Conservation (phyloP, 2,888 invertebrate genomes). For the Epirrhoe alternata region DNA sequence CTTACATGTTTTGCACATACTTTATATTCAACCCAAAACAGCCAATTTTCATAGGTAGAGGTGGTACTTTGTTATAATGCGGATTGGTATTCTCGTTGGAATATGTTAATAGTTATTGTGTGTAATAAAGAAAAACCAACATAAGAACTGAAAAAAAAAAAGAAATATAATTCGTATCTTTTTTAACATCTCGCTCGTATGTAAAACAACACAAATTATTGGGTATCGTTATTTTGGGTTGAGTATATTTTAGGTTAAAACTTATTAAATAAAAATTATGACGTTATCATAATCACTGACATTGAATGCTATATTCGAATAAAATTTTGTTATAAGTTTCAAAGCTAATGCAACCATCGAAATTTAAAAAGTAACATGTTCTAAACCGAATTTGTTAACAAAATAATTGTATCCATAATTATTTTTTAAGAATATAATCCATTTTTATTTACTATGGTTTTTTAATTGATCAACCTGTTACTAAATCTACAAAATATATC, state of each 20-base stretch:
- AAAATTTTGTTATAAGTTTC: slow-evolving; percentile 34
- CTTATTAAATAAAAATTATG: neutral
- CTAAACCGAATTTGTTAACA: slow-evolving; percentile 69
- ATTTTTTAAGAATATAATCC: slow-evolving; percentile 71
- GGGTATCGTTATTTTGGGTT: neutral
- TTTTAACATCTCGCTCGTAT: neutral
- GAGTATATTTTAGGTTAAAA: slow-evolving; percentile 6
- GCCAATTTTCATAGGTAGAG: neutral
- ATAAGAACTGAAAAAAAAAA: neutral
- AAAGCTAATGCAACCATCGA: slow-evolving; percentile 50
- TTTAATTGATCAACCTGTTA: slow-evolving; percentile 47
- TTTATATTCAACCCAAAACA: slow-evolving; percentile 1
- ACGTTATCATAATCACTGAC: neutral
- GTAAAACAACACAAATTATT: too few species aligned
- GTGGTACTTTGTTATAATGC: neutral
- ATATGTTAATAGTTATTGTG: too few species aligned
- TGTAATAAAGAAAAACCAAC: too few species aligned
- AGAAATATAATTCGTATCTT: too few species aligned
- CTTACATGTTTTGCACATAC: slow-evolving; percentile 7
- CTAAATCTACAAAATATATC: neutral
- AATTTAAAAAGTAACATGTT: slow-evolving; percentile 50
- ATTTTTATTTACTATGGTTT: slow-evolving; percentile 60
- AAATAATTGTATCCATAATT: slow-evolving; percentile 62
- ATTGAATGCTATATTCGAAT: slow-evolving; percentile 3
- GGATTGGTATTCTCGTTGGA: neutral